Conservation (phyloP, 2,888 invertebrate genomes). For the Agriotes lineatus region DNA sequence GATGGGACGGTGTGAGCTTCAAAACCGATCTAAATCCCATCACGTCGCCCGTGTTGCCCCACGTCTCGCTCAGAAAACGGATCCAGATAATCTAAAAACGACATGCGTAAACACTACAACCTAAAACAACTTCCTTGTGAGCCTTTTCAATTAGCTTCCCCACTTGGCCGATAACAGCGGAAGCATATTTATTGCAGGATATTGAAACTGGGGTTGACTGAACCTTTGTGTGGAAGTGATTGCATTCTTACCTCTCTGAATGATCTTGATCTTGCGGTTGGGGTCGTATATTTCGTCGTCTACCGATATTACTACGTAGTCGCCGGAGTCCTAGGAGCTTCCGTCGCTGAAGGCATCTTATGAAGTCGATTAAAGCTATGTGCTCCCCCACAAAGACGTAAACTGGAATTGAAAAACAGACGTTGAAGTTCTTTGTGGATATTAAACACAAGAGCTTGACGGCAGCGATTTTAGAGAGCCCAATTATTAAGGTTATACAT, state of each 20-base stretch:
- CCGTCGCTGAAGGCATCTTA: slow-evolving; percentile 81
- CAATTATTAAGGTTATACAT: too few relatives aligned
- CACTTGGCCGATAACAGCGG: too few relatives aligned
- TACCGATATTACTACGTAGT: slow-evolving; percentile 89
- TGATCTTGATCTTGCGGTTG: slow-evolving; percentile 69
- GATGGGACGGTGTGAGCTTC: slow-evolving; percentile 82
- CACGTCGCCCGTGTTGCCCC: slow-evolving; percentile 71
- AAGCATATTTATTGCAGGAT: too few relatives aligned
- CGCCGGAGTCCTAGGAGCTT: slow-evolving; percentile 80
- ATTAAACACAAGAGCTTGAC: neutral
- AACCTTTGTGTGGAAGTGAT: neutral
- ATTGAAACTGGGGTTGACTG: too few relatives aligned
- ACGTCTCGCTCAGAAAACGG: slow-evolving; percentile 71
- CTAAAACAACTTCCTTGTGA: neutral
- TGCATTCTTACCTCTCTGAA: slow-evolving; percentile 65
- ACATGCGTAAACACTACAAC: slow-evolving; percentile 68
- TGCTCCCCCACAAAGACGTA: slow-evolving; percentile 93
- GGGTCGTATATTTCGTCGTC: slow-evolving; percentile 89
- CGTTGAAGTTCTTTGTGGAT: neutral
- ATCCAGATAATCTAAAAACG: slow-evolving; percentile 76
- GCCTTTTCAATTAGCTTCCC: neutral
- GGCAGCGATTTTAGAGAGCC: too few relatives aligned
- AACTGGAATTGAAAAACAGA: slow-evolving; percentile 70
- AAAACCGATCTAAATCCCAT: slow-evolving; percentile 84
- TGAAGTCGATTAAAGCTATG: slow-evolving; percentile 87